Base-by-base conservation (phyloP, 2,888 invertebrate species). In the Lochmaea capreae region DNA sequence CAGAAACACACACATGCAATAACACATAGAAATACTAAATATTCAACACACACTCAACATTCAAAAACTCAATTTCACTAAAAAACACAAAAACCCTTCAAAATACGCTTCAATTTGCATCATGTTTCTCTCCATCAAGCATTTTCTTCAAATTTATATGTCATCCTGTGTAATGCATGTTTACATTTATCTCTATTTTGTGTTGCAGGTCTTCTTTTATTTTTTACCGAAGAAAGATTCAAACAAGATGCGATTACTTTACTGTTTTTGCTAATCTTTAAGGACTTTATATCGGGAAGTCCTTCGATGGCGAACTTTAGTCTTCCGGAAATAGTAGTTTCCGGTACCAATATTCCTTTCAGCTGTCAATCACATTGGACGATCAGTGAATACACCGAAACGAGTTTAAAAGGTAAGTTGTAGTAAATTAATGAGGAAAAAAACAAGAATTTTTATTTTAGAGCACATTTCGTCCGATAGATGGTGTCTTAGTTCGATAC, bases 141-240 rank as follows among this genome's bases (percentile, higher is more conserved):
- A 33, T 33, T 33, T 33, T 33, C 5, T 5, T 26, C 26, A 26
- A 33, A 33, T 33, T 33, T n/a, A n/a, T n/a, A n/a, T n/a, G n/a
- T n/a, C n/a, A n/a, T n/a, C n/a, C n/a, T n/a, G 33, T 33, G 33
- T 33, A 33, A 33, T 33, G 33, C 33, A 8, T 22, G 16, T 59
- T 12, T 59, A 8, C 3, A 18, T 11, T 18, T 71, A 57, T 65
- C 57, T 67, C 46, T 67, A 68, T 16, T 46, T 68, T 66, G 33
- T 70, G 43, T 62, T 65, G 68, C 80, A 90, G 90, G 89, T 59
- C 79, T 90, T 65, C 89, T 90, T 82, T 81, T 90, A 67, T 90
- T 89, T 85, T 88, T 89, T 66, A 88, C 89, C 61, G 90, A 90
- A 78, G 89, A 90, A 76, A 84, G 87, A 73, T 83, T 89, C 71